Evolutionary conservation across 2,113 vertebrate species (phyloP), one percentile per base, ranked within the genome.

Genomic region (Oncorhynchus nerka): DNA sequence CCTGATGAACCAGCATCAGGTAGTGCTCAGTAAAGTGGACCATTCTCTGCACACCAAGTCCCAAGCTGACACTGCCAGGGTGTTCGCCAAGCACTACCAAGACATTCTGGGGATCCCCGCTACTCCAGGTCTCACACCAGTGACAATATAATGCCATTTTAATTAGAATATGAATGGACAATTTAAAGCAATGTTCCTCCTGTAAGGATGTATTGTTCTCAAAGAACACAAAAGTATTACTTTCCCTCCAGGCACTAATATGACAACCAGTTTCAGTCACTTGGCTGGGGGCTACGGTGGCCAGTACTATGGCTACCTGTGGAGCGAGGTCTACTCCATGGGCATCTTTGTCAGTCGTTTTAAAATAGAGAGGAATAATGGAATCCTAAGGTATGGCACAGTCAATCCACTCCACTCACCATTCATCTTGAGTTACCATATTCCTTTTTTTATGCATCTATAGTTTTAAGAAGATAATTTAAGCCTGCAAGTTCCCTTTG

Each of bases 261-360:
- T 94, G 93, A 91, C 80, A 0, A 91, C 92, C 68, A 93, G 91
- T 75, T 94, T 93, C 75, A 84, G 91, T 77, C 97, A 99, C 83
- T 84, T 99, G 84, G 94, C 94, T 5, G 95, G 95, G 79, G 97
- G 96, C 24, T 99, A 98, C 70, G 97, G 98, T 79, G 97, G 94
- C 55, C 97, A 97, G 22, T 99, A 99, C 85, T 99, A 99, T 51
- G 95, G 97, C 69, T 99, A 98, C 83, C 90, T 99, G 39, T 98
- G 96, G 96, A 98, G 97, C 71, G 96, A 99, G 83, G 96, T 98
- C 28, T 97, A 97, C 93, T 97, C 97, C 81, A 93, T 93, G 93
- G 97, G 98, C 86, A 98, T 99, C 75, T 99, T 94, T 84, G 95
- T 96, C 84, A 97, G 92, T 83, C 95, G 95, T 76, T 99, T 99